phyloP scores from a whole-genome alignment of 2,113 vertebrate genomes.

The Apodemus sylvaticus region DNA sequence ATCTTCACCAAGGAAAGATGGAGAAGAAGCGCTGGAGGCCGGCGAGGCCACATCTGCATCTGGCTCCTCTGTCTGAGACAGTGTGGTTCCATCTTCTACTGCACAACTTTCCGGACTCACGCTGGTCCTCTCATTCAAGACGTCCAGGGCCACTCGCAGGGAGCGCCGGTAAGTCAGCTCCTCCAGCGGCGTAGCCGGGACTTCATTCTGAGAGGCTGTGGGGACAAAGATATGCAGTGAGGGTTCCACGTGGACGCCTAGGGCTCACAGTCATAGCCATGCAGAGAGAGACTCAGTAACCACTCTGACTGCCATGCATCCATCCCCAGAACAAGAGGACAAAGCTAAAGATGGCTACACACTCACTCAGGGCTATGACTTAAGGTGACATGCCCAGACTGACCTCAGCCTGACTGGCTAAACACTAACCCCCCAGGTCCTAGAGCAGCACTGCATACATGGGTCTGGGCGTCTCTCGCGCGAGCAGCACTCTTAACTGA shows the following conservation, averaged over 20 bases:
- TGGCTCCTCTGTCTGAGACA: accelerated
- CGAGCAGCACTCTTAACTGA: background rate
- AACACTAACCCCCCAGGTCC: background rate
- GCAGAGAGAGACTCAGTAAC: background rate
- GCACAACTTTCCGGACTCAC: accelerated
- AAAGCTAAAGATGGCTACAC: background rate
- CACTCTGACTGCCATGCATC: background rate
- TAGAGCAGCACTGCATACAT: background rate
- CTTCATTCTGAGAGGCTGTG: slow-evolving; percentile 32
- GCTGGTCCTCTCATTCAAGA: background rate
- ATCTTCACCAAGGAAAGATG: accelerated
- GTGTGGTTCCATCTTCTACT: accelerated
- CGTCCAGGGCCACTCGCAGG: slow-evolving; percentile 83
- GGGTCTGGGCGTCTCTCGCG: background rate
- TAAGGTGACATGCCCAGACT: background rate
- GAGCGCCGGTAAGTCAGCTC: slow-evolving; percentile 84
- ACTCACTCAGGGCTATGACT: background rate
- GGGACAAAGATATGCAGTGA: background rate
- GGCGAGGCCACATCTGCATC: accelerated
- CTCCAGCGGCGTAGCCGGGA: background rate
- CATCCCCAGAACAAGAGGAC: background rate
- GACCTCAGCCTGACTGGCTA: background rate
- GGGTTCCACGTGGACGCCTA: accelerated
- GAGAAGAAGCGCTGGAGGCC: accelerated
- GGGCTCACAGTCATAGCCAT: accelerated